A percentile compares a stretch with the other conserved stretches of the same genome.
These are phyloP conservation scores for Drosophila oshimai DNA, from an alignment of 1,140 invertebrate genomes.

Conservation along the genomic window DNA sequence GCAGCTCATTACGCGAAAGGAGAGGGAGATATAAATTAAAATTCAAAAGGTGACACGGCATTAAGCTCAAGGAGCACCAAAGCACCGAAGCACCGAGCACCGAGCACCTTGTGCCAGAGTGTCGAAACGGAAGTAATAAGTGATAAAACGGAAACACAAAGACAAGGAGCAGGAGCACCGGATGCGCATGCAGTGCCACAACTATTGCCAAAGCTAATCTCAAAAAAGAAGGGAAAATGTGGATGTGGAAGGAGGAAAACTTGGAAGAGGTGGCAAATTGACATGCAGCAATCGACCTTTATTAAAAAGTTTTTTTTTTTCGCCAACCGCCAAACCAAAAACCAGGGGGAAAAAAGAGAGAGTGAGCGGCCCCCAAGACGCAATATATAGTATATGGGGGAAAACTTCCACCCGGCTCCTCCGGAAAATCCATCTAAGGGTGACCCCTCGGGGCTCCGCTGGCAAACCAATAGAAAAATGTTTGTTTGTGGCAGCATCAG, in stretches of 20 bases:
- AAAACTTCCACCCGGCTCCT: slow-evolving; percentile 13
- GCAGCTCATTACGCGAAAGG: slow-evolving; percentile 54
- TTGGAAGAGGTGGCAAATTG: slow-evolving; percentile 59
- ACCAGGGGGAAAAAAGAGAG: slow-evolving; percentile 9
- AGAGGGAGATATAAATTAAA: slow-evolving; percentile 56
- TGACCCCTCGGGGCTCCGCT: slow-evolving; percentile 28
- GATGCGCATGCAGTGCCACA: slow-evolving; percentile 53
- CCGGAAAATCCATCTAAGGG: slow-evolving; percentile 17
- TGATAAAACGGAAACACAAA: slow-evolving; percentile 72
- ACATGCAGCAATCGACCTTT: slow-evolving; percentile 81
- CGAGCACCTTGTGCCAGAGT: slow-evolving; percentile 48
- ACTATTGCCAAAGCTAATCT: slow-evolving; percentile 77
- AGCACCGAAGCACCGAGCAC: neutral
- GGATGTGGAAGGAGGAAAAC: neutral
- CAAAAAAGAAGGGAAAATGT: slow-evolving; percentile 18
- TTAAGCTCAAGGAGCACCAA: slow-evolving; percentile 42
- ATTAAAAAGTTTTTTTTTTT: slow-evolving; percentile 76
- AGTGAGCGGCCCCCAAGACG: slow-evolving; percentile 60
- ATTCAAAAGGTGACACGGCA: slow-evolving; percentile 71
- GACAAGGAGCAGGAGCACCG: slow-evolving; percentile 49
- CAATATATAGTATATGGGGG: slow-evolving; percentile 49
- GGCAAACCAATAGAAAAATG: slow-evolving; percentile 73
- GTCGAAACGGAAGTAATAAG: slow-evolving; percentile 75
- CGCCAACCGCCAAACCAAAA: slow-evolving; percentile 14
- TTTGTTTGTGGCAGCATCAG: slow-evolving; percentile 64